Conservation (phyloP, 1,140 invertebrate genomes). For the Macrostomum lignano region DNA sequence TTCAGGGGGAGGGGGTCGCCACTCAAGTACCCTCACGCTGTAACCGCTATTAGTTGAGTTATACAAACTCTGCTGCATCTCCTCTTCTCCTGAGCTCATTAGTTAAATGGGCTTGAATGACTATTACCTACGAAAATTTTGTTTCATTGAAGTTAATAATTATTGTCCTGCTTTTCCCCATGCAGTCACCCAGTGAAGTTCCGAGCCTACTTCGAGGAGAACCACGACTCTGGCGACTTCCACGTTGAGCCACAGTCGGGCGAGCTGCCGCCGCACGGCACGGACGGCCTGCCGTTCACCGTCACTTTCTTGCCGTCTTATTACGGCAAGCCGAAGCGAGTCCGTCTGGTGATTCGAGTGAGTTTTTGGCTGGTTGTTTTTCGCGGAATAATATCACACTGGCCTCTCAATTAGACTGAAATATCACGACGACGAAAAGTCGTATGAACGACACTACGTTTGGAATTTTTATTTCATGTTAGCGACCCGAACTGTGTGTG, state of each 20-base stretch:
- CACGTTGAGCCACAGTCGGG: slow-evolving; percentile 16
- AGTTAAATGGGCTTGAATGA: no score
- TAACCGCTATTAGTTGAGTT: no score
- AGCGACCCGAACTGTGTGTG: no score
- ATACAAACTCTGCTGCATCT: no score
- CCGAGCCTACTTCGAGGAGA: slow-evolving; percentile 16
- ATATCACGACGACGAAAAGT: no score
- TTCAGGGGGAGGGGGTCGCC: no score
- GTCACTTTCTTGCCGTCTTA: slow-evolving; percentile 16
- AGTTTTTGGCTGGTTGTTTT: not conserved
- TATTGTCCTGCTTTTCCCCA: not conserved
- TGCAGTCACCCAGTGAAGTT: slow-evolving; percentile 16
- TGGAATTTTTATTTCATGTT: no score
- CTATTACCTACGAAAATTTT: no score
- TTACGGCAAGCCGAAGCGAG: slow-evolving; percentile 22
- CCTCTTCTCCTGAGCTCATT: no score
- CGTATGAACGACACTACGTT: no score
- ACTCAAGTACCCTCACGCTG: no score
- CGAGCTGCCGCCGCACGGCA: slow-evolving; percentile 15
- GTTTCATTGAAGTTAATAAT: no score
- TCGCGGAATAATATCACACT: not conserved
- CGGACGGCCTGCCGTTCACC: slow-evolving; percentile 15
- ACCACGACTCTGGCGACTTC: slow-evolving; percentile 25
- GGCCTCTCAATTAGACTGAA: not conserved
- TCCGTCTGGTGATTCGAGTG: slow-evolving; percentile 21